Percentiles rank a stretch among this genome's conserved stretches.
phyloP scores from a whole-genome alignment of 1,140 invertebrate species.

The Coptotermes formosanus region DNA sequence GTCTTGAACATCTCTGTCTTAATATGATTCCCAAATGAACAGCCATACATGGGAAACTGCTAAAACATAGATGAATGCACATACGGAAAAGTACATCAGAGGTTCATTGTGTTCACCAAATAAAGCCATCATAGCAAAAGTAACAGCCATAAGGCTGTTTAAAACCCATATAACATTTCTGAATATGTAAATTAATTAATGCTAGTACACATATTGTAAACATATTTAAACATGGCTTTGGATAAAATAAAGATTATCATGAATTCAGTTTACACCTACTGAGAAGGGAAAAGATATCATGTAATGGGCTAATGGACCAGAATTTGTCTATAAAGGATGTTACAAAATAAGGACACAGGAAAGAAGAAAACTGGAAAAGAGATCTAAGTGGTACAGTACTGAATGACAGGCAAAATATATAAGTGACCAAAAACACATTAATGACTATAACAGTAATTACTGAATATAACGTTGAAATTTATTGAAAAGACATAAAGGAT shows the following conservation, averaged over 20 bases:
- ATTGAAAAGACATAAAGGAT: not conserved
- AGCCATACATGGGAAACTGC: too few relatives aligned
- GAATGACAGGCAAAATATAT: constrained; percentile 29
- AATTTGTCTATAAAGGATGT: too few relatives aligned
- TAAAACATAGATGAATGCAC: too few relatives aligned
- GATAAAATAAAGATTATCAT: not conserved
- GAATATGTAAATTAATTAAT: not conserved
- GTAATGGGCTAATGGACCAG: too few relatives aligned
- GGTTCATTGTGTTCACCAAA: too few relatives aligned
- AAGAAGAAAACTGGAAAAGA: not conserved
- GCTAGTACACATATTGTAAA: not conserved
- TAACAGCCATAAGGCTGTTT: not conserved
- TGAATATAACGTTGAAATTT: not conserved
- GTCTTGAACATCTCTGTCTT: too few relatives aligned
- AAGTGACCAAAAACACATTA: constrained; percentile 26
- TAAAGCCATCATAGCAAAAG: not conserved
- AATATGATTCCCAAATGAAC: too few relatives aligned
- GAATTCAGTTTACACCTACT: not conserved
- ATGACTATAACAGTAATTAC: constrained; percentile 27
- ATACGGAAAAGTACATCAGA: too few relatives aligned
- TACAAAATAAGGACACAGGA: not conserved
- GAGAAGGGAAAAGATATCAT: too few relatives aligned
- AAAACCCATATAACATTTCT: not conserved
- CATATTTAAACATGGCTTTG: not conserved
- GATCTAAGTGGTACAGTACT: constrained; percentile 17